Evolutionary conservation across 1,140 invertebrate genomes (phyloP).

Genomic region (Polypedilum pembai): DNA sequence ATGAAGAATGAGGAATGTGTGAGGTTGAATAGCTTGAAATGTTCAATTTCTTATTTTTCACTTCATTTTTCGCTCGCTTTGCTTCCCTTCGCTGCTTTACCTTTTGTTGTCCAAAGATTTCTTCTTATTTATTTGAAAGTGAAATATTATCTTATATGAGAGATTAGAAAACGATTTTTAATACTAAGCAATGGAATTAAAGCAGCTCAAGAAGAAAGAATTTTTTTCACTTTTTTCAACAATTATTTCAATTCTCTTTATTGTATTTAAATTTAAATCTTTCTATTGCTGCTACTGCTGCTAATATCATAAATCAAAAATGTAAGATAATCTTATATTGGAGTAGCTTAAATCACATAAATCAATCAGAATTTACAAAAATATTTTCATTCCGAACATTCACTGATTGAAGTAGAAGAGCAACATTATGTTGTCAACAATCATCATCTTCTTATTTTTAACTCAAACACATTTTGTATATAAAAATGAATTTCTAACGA

Average conservation of each 20-base stretch:
- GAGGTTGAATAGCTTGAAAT: background rate
- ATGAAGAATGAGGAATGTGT: constrained; percentile 17
- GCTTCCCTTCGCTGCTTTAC: background rate
- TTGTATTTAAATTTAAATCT: constrained; percentile 1
- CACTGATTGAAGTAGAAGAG: too few species aligned
- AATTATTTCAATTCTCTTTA: constrained; percentile 10
- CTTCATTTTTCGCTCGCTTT: background rate
- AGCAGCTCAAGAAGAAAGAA: too few species aligned
- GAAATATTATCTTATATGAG: background rate
- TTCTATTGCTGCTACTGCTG: background rate
- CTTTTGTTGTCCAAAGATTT: background rate
- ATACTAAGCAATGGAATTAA: background rate
- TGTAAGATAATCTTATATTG: background rate
- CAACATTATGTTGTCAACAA: too few species aligned
- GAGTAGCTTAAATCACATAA: background rate
- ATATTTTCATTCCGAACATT: too few species aligned
- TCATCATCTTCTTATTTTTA: too few species aligned
- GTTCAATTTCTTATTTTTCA: background rate
- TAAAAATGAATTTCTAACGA: background rate
- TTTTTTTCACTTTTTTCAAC: too few species aligned
- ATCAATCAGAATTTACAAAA: background rate
- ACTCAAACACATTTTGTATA: too few species aligned
- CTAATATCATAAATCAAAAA: background rate
- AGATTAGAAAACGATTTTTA: background rate
- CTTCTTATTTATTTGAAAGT: background rate